Conservation (phyloP, 2,113 vertebrate species). For the Amphilophus citrinellus region DNA sequence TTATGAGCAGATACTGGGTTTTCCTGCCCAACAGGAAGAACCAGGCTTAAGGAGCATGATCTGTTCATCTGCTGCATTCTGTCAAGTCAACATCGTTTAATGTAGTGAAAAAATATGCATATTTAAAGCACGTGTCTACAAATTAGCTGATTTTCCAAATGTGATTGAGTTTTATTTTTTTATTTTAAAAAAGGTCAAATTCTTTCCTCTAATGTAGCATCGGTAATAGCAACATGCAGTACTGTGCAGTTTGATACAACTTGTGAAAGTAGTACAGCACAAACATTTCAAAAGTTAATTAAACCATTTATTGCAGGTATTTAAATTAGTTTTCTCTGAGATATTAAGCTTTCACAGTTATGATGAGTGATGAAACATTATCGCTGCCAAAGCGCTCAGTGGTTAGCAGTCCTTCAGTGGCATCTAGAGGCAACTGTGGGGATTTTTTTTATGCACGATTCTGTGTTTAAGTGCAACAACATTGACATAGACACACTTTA, state of each 20-base stretch:
- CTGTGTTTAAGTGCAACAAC: neutral
- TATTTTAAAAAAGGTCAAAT: neutral
- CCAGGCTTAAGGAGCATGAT: neutral
- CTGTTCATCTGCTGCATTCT: neutral
- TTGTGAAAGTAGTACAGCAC: neutral
- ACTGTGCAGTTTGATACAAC: neutral
- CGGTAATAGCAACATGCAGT: neutral
- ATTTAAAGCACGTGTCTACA: neutral
- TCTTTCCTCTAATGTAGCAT: neutral
- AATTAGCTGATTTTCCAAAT: neutral
- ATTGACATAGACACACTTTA: neutral
- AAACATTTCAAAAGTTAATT: neutral
- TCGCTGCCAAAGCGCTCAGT: neutral
- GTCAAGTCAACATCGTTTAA: neutral
- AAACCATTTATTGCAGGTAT: constrained; percentile 10
- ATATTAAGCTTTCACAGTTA: constrained; percentile 5
- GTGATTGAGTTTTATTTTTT: neutral
- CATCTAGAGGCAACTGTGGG: constrained; percentile 68
- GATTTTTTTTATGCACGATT: constrained; percentile 10
- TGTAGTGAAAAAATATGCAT: neutral
- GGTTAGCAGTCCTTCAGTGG: constrained; percentile 51
- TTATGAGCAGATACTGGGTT: no score
- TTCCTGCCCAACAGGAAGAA: neutral
- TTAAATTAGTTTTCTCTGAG: neutral
- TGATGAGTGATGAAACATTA: constrained; percentile 2